These are phyloP conservation scores for Adelognathus sp. DNA, from an alignment of 2,888 invertebrate species.

Conservation along the genomic window DNA sequence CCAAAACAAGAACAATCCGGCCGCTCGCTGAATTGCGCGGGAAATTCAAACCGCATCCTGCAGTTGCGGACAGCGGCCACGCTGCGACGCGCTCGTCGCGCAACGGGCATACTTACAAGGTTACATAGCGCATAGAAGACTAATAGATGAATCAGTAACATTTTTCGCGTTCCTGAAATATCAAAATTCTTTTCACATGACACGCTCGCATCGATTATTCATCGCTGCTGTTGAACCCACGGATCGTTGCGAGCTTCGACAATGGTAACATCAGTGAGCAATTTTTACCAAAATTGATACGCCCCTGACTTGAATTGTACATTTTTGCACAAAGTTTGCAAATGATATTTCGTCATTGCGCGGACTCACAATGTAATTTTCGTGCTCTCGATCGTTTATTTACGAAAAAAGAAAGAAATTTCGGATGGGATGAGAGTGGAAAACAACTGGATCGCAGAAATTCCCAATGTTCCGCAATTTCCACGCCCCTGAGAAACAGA, in stretches of 20 bases:
- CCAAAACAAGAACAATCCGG: no score
- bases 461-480: neutral
- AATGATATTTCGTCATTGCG: no score
- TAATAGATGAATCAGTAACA: conserved; percentile 3
- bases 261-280: neutral
- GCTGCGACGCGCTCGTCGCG: no score
- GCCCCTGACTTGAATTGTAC: neutral
- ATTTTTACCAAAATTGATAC: neutral
- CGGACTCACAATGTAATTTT: no score
- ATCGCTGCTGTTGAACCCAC: neutral
- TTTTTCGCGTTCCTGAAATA: conserved; percentile 8
- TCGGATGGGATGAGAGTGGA: no score
- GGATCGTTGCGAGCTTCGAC: neutral
- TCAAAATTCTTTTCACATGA: conserved; percentile 11
- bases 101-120: no score
- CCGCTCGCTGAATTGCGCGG: no score
- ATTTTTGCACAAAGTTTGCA: neutral
- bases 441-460: no score
- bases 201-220: neutral
- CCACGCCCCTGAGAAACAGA: neutral
- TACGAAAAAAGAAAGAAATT: no score
- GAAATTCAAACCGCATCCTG: no score
- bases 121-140: neutral
- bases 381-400: no score
- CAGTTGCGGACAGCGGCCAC: no score